Evolutionary conservation across 2,888 invertebrate species (phyloP), one percentile per base, ranked within the genome.

Genomic region (Itoplectis maculator): DNA sequence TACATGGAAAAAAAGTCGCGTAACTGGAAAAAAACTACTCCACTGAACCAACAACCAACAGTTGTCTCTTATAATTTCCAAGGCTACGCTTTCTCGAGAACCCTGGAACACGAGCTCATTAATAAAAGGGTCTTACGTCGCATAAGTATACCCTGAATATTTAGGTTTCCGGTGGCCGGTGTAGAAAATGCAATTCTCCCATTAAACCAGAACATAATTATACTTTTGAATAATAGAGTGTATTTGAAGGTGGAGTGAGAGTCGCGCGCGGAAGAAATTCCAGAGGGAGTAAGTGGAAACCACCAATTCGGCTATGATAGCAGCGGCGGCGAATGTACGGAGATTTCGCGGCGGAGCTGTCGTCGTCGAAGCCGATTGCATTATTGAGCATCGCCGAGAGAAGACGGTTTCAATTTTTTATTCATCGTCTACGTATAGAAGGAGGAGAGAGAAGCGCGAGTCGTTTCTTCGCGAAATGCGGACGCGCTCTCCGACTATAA

Each of bases 341-440:
- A 79, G 79, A 79, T 82, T 82, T 79, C 66, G 9, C 45, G 75
- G 59, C 35, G 18, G 20, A 45, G 20, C 40, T 72, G 13, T 35
- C 79, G 79, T 61, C 66, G 75, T 47, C 75, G 70, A 51, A 59
- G 51, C 66, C 75, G 70, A 82, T 79, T 79, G 66, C 75, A 79
- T 82, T 82, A 82, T 82, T 79, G 75, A 82, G 61, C 51, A 66
- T 70, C 18, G 75, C 66, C 59, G 79, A 82, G 82, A 79, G 74
- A 70, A 79, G 79, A 76, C 66, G 51, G 56, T 45, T 35, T 79
- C 66, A 75, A 82, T 82, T 79, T 82, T 82, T 82, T 72, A 82
- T 82, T 75, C 72, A 61, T 51, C 69, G 65, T 70, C 77, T 42
- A 49, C 69, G 47, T 76, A 37, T 42, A 65, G 35, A 29, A 54